phyloP scores from a whole-genome alignment of 2,797 vertebrate genomes.

The Melanotaenia trifasciata region DNA sequence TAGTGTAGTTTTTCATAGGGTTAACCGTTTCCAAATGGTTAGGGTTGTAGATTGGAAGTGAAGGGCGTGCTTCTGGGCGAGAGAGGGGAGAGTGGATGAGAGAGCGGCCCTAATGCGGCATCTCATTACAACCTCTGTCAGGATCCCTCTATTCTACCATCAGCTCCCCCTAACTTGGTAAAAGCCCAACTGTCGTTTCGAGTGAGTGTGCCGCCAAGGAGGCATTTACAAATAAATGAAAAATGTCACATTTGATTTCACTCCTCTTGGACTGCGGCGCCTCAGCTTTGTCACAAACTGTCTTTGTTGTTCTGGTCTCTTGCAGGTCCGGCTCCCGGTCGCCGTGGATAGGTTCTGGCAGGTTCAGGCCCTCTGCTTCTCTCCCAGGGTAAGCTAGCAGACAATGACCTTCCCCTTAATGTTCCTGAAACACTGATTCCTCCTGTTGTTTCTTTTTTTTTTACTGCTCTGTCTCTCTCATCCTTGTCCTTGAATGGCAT shows the following conservation, averaged over 20 bases:
- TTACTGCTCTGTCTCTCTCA: slow-evolving; percentile 45
- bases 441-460: slow-evolving; percentile 58
- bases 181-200: slow-evolving; percentile 93
- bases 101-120: slow-evolving; percentile 90
- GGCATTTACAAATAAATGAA: slow-evolving; percentile 99
- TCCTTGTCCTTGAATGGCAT: slow-evolving; percentile 69
- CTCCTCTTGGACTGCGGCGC: slow-evolving; percentile 84
- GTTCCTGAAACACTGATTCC: slow-evolving; percentile 75
- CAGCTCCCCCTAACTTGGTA: slow-evolving; percentile 87
- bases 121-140: slow-evolving; percentile 98
- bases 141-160: slow-evolving; percentile 90
- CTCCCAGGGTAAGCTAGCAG: slow-evolving; percentile 84
- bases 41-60: slow-evolving; percentile 88
- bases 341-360: slow-evolving; percentile 87
- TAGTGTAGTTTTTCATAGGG: slow-evolving; percentile 85
- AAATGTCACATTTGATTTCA: slow-evolving; percentile 99
- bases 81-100: slow-evolving; percentile 85
- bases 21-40: slow-evolving; percentile 88
- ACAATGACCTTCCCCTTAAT: slow-evolving; percentile 86
- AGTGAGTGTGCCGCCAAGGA: slow-evolving; percentile 94
- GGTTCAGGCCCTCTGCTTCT: slow-evolving; percentile 81
- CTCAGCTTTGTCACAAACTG: slow-evolving; percentile 96
- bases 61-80: slow-evolving; percentile 87
- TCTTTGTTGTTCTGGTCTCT: slow-evolving; percentile 90
- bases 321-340: slow-evolving; percentile 86